Evolutionary conservation across 2,797 vertebrate genomes (phyloP), one percentile per base, ranked within the genome.

Genomic region (Lepilemur ruficaudatus): DNA sequence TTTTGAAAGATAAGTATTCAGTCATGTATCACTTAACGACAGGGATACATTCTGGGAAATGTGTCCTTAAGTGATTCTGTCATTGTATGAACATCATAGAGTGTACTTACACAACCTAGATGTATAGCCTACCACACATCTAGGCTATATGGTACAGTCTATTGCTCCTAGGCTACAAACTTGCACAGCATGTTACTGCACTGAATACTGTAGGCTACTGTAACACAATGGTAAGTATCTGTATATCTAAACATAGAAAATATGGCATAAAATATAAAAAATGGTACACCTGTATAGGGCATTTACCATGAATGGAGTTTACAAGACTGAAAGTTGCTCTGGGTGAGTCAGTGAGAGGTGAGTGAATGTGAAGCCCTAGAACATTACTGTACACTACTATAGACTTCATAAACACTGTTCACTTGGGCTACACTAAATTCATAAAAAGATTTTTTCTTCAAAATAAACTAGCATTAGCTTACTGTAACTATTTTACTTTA

Each of bases 1-100:
- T 79, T 94, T 65, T 76, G 46, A 96, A 75, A 93, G 48, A 57
- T 78, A 92, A 63, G 20, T 38, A 79, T 78, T 78, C n/a, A 78
- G 75, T 35, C 12, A 78, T 15, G 22, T 9, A 22, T 78, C 13
- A n/a, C 48, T 52, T 23, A 78, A 52, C 12, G 20, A 55, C 50
- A 55, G 48, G 32, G 50, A 52, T 8, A 35, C 50, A 25, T 55
- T 78, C 22, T 52, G 32, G 22, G 50, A 55, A 78, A 55, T 55
- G 75, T 55, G 75, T 55, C 75, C 20, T 25, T 35, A 55, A 4
- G n/a, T 35, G 50, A 55, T 23, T 78, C n/a, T 7, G 50, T 25
- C 22, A 35, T 35, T 52, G n/a, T 25, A 4, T 78, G 13, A 78
- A 35, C 13, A 25, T 55, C 50, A 55, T 2, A 78, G 32, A 78